Evolutionary conservation across 2,113 vertebrate species (phyloP).

Genomic region (Piprites chloris): DNA sequence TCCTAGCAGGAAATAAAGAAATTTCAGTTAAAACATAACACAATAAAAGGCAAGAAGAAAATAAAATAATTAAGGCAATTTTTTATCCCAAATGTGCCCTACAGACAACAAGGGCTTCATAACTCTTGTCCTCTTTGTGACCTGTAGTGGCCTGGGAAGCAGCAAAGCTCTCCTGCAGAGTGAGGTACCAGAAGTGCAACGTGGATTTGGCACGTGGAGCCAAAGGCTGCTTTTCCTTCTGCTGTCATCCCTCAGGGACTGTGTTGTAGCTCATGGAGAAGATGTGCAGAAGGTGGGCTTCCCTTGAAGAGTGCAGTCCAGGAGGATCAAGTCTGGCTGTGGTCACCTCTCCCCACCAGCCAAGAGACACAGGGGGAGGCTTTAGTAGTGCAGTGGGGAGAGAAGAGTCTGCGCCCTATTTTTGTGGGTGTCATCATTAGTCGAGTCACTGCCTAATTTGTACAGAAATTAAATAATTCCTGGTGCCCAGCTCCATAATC

Average conservation of each 20-base stretch:
- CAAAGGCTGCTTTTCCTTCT: background rate
- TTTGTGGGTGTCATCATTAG: background rate
- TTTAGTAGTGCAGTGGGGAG: background rate
- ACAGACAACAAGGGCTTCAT: background rate
- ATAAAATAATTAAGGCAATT: conserved; percentile 23
- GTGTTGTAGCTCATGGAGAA: rapidly evolving
- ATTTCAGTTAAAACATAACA: conserved; percentile 28
- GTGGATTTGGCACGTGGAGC: background rate
- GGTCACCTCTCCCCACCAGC: background rate
- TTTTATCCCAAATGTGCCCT: conserved; percentile 13
- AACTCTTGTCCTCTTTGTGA: conserved; percentile 44
- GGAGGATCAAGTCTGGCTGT: background rate
- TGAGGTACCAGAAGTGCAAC: background rate
- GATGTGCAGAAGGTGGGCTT: background rate
- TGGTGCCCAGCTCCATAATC: background rate
- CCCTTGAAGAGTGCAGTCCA: background rate
- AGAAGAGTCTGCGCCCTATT: background rate
- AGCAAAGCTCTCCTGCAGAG: background rate
- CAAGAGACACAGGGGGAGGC: background rate
- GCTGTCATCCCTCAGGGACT: background rate
- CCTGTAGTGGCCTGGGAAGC: background rate
- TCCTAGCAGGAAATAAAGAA: conserved; percentile 52
- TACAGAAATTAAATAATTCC: background rate
- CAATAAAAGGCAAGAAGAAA: conserved; percentile 50
- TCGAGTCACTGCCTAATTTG: background rate